A percentile compares a stretch with the other conserved stretches of the same genome.
Evolutionary conservation across 1,140 invertebrate species (phyloP).

Genomic region (Aphaenogaster ashmeadi): DNA sequence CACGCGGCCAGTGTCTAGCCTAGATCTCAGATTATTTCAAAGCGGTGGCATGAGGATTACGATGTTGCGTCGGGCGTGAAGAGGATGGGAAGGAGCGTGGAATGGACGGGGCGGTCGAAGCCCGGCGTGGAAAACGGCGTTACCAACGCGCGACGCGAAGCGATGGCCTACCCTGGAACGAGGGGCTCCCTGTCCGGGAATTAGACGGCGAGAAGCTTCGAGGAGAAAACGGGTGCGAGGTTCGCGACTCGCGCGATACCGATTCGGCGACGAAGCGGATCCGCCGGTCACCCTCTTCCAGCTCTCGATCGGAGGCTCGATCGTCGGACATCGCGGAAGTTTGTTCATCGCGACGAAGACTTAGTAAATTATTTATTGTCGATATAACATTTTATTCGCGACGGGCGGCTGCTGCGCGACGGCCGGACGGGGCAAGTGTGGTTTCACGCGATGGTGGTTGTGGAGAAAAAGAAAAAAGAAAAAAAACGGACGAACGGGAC

Average conservation of each 20-base stretch:
- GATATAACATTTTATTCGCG: constrained; percentile 71
- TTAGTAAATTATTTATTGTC: constrained; percentile 86
- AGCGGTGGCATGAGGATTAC: constrained; percentile 59
- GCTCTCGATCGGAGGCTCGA: constrained; percentile 41
- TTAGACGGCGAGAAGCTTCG: constrained; percentile 7
- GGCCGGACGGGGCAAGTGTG: constrained; percentile 59
- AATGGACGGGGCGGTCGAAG: constrained; percentile 1
- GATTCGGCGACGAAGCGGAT: constrained; percentile 21
- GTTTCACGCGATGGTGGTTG: constrained; percentile 48
- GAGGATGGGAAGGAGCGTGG: background rate
- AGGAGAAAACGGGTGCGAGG: background rate
- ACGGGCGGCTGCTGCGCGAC: constrained; percentile 54
- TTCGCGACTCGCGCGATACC: background rate
- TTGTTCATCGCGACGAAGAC: constrained; percentile 82
- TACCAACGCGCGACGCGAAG: constrained; percentile 53
- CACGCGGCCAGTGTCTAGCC: constrained; percentile 71
- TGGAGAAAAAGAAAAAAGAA: constrained; percentile 11
- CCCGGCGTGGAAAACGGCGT: constrained; percentile 4
- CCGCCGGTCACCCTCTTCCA: constrained; percentile 50
- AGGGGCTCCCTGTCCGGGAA: constrained; percentile 11
- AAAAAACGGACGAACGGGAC: constrained; percentile 61
- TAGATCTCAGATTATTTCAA: constrained; percentile 78
- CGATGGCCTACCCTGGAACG: constrained; percentile 46
- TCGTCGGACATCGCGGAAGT: constrained; percentile 75
- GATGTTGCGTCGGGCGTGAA: constrained; percentile 27